Evolutionary conservation across 2,797 vertebrate species (phyloP).

Genomic region (Amniataba percoides): DNA sequence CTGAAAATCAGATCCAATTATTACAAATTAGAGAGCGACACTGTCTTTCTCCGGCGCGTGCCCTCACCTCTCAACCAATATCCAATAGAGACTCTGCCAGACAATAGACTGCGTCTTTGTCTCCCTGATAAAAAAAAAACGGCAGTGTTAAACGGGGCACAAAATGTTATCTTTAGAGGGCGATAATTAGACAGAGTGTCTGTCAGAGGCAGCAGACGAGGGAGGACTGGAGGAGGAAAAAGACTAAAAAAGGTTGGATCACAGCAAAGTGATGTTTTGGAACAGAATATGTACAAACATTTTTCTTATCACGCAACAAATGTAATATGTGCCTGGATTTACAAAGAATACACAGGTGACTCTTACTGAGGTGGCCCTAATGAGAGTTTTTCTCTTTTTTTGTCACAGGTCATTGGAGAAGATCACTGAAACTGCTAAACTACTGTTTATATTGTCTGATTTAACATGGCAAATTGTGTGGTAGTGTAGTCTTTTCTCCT

Average conservation of each 20-base stretch:
- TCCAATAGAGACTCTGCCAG: neutral
- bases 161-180: conserved; percentile 41
- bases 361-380: neutral
- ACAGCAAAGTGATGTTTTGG: conserved; percentile 3
- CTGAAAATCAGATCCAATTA: conserved; percentile 57
- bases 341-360: neutral
- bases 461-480: neutral
- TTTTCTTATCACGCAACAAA: neutral
- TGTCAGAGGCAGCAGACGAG: neutral
- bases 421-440: neutral
- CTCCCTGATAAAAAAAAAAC: conserved; percentile 28
- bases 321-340: neutral
- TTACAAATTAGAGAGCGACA: conserved; percentile 55
- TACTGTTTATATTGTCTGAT: neutral
- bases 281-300: neutral
- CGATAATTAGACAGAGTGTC: conserved; percentile 27
- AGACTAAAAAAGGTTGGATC: neutral
- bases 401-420: neutral
- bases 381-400: neutral
- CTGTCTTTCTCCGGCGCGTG: neutral
- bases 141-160: conserved; percentile 36
- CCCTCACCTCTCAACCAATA: conserved; percentile 36
- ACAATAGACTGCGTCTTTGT: conserved; percentile 16
- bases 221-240: neutral
- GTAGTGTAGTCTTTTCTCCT: neutral